A percentile compares a stretch with the other conserved stretches of the same genome.
Evolutionary conservation across 92 coral and sea anemone genomes (phyloP).

Genomic region (Porites rus): DNA sequence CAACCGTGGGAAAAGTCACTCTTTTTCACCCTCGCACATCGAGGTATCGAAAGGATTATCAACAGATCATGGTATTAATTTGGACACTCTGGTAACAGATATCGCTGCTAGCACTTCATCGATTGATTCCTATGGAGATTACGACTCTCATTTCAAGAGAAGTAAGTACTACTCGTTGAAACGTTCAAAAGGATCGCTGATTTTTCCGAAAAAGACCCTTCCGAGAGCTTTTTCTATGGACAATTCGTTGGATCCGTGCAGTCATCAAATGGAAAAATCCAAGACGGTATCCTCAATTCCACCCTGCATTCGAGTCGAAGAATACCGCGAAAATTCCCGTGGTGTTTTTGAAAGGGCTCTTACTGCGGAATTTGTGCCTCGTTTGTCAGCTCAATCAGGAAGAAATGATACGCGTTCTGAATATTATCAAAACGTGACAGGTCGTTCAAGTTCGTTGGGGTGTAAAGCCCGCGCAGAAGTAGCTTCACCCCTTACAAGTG

Average conservation of each 20-base stretch:
- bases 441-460: constrained; percentile 10
- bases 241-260: constrained; percentile 30
- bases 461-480: background rate
- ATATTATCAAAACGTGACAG: constrained; percentile 15
- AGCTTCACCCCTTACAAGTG: constrained; percentile 4
- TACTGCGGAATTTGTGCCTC: constrained; percentile 38
- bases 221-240: constrained; percentile 38
- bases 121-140: constrained; percentile 61
- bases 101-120: constrained; percentile 51
- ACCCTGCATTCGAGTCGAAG: constrained; percentile 55
- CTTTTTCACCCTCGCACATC: constrained; percentile 6
- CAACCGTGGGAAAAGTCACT: constrained; percentile 74
- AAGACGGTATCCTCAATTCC: constrained; percentile 59
- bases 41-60: constrained; percentile 28
- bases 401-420: background rate
- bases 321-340: constrained; percentile 32
- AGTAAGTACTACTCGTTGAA: constrained; percentile 80
- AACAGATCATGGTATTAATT: constrained; percentile 30
- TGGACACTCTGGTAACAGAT: constrained; percentile 52
- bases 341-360: constrained; percentile 34
- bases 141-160: constrained; percentile 20
- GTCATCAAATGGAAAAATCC: constrained; percentile 58
- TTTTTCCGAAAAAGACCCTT: constrained; percentile 59
- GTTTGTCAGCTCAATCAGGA: constrained; percentile 31
- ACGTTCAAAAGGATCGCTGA: constrained; percentile 78